Base-by-base conservation (phyloP, 2,797 vertebrate genomes). In the Neostethus bicornis region DNA sequence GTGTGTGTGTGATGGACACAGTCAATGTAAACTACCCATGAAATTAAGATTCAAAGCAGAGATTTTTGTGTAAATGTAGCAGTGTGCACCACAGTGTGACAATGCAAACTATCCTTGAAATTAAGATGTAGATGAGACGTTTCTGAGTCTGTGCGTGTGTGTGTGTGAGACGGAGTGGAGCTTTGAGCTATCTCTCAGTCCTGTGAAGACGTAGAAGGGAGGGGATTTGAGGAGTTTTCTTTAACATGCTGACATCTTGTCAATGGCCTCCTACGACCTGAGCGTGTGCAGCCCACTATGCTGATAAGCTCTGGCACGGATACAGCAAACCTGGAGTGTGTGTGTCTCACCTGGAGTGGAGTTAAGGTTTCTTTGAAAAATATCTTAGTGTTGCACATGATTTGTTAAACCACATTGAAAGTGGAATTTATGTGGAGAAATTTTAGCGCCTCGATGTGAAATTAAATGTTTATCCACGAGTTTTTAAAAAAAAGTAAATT, bases 211-310 rank as follows among this genome's bases (percentile, higher is more conserved):
- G 8, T 38, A 46, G 59, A 3, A 13, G 35, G 54, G 25, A 31
- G 60, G 34, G 51, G 69, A 35, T 66, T 68, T 74, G 67, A 72
- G 42, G 71, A 75, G 61, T 64, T 59, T 66, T 43, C n/a, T 66
- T 31, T 9, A 67, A 68, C 46, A 67, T 28, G 44, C 72, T 88
- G 82, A 85, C 86, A 84, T 83, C 85, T 81, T 87, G 87, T 90
- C 85, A 78, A 64, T 78, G 67, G 58, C 74, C 77, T 86, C 76
- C 84, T 73, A 80, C 66, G 56, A 73, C 79, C 73, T 68, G 43
- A 61, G 79, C 78, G 80, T 77, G 80, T 77, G 75, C n/a, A 72
- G 83, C 76, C 74, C 57, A 46, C 61, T 38, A 62, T 69, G 69
- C 66, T n/a, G 78, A 76, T 79, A 79, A 81, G 66, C 70, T 41